Evolutionary conservation across 1,140 invertebrate genomes (phyloP).

Genomic region (Dendroctonus valens): DNA sequence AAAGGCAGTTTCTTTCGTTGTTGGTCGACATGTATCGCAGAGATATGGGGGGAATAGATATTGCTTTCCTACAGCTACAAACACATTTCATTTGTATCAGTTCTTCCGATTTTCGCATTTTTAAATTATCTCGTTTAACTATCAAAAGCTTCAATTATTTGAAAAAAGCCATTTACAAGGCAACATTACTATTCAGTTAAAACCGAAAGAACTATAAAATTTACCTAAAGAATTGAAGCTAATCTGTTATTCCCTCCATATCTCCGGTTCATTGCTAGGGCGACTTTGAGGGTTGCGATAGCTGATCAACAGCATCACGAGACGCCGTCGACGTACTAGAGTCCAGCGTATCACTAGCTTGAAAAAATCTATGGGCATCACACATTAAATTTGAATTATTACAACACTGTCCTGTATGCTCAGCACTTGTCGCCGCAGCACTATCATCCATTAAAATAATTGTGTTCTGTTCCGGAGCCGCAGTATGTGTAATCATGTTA

Average conservation of each 20-base stretch:
- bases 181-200: too few relatives aligned
- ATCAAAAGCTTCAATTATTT: too few relatives aligned
- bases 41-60: slow-evolving; percentile 14
- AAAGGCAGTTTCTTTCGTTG: slow-evolving; percentile 47
- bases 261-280: slow-evolving; percentile 29
- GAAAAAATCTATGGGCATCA: slow-evolving; percentile 50
- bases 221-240: neutral
- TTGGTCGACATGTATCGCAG: slow-evolving; percentile 10
- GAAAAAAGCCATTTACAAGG: too few relatives aligned
- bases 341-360: slow-evolving; percentile 45
- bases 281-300: slow-evolving; percentile 27
- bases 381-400: slow-evolving; percentile 48
- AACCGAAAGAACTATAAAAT: too few relatives aligned
- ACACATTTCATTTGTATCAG: neutral
- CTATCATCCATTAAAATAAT: slow-evolving; percentile 70
- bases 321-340: slow-evolving; percentile 22
- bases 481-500: slow-evolving; percentile 80
- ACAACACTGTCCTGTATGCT: slow-evolving; percentile 46
- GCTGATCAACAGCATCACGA: slow-evolving; percentile 27
- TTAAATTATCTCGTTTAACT: too few relatives aligned
- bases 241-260: slow-evolving; percentile 8
- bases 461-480: slow-evolving; percentile 62
- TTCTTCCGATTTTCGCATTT: too few relatives aligned
- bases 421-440: slow-evolving; percentile 34
- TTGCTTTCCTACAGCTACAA: slow-evolving; percentile 2